Base-by-base conservation (phyloP, 2,113 vertebrate species). In the Gallinago undulata region DNA sequence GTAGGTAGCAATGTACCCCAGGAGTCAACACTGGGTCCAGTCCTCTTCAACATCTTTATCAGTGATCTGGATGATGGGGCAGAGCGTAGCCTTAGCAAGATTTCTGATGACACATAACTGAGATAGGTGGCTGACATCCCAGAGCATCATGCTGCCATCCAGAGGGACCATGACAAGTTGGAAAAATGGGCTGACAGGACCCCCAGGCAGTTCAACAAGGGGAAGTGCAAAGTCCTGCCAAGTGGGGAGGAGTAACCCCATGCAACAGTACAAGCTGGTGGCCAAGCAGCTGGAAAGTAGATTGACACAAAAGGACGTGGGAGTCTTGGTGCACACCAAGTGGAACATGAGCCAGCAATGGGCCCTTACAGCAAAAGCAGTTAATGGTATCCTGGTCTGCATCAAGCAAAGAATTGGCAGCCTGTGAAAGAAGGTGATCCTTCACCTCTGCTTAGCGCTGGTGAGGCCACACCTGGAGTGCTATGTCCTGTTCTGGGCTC, bases 61-160 rank as follows among this genome's bases (percentile, higher is more conserved):
- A 68, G 15, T 28, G 18, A 15, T 37, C 43, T 17, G 13, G 27
- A 35, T 27, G 19, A 50, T 15, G 51, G 22, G 14, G 6, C 19
- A 45, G 41, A 48, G 27, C 13, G 14, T 45, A 12, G 9, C 19
- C 43, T 88, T 33, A 27, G 24, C 19, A 64, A 24, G 48, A 21
- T 0, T 50, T 9, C 31, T 55, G 39, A 14, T 47, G 39, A n/a
- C 8, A 4, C 11, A 30, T 18, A 67, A 18, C 28, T 25, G 35
- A 10, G 5, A 47, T 37, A 16, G 11, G 27, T 60, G 53, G 31
- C n/a, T 1, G 0, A 31, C 45, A 5, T 1, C 8, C 5, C 3
- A 18, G 24, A 10, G 4, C 1, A 7, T 63, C 14, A 0, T 76
- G 43, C 19, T 72, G n/a, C 43, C 22, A 19, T 68, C 35, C 70